Percentiles rank a stretch among this genome's conserved stretches.
Conservation (phyloP, 2,888 invertebrate species). For the Argynnis bischoffii region DNA sequence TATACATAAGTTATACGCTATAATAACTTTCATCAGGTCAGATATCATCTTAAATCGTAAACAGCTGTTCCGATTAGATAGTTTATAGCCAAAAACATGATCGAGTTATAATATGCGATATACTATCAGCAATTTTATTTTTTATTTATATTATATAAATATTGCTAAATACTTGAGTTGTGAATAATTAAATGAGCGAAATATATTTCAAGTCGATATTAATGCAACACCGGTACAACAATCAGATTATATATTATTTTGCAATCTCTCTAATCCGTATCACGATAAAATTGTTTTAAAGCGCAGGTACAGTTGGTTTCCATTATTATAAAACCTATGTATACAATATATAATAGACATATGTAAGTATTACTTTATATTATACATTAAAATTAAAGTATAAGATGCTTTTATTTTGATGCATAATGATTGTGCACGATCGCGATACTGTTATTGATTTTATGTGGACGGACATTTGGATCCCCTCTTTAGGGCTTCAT, state of each 20-base stretch:
- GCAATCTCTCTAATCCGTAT: conserved; percentile 28
- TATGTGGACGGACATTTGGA: neutral
- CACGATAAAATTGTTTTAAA: conserved; percentile 35
- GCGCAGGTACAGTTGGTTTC: conserved; percentile 17
- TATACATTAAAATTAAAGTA: too few relatives aligned
- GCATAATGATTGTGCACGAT: neutral
- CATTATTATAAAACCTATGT: neutral
- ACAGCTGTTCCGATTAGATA: too few relatives aligned
- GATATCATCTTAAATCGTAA: too few relatives aligned
- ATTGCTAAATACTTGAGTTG: conserved; percentile 17
- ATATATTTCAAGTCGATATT: conserved; percentile 22
- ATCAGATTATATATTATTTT: conserved; percentile 34
- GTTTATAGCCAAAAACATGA: too few relatives aligned
- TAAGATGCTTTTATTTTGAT: neutral
- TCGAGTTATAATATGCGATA: neutral
- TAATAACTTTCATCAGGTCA: too few relatives aligned
- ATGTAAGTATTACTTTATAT: too few relatives aligned
- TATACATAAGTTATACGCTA: too few relatives aligned
- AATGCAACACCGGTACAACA: conserved; percentile 26
- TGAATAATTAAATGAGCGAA: conserved; percentile 25
- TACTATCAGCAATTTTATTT: neutral
- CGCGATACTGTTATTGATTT: conserved; percentile 9
- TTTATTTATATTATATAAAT: neutral
- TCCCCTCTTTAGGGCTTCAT: neutral
- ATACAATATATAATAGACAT: too few relatives aligned